These are phyloP conservation scores for Glaucidium brasilianum DNA, from an alignment of 2,113 vertebrate genomes.

Conservation along the genomic window DNA sequence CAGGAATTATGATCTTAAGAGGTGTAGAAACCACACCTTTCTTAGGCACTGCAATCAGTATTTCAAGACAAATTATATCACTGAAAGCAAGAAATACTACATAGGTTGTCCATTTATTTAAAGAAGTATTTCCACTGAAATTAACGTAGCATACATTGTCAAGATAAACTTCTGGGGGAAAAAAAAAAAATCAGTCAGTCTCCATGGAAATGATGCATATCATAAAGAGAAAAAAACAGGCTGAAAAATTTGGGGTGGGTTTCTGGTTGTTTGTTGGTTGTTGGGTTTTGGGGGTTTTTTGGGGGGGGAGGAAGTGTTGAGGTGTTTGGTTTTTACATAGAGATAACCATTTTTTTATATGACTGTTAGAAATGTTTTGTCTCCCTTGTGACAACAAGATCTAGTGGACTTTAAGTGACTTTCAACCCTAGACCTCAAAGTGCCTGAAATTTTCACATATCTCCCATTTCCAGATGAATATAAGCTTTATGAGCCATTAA, in stretches of 20 bases:
- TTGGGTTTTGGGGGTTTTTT: background rate
- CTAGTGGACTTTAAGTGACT: background rate
- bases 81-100: background rate
- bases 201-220: background rate
- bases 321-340: background rate
- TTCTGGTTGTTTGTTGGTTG: too few species aligned
- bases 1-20: background rate
- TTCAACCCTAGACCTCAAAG: background rate
- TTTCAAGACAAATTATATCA: background rate
- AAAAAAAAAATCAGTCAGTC: background rate
- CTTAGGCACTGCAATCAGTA: background rate
- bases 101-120: background rate
- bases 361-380: background rate
- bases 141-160: background rate
- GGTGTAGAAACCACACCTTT: background rate
- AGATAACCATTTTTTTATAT: background rate
- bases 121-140: background rate
- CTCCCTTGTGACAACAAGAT: background rate
- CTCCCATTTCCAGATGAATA: background rate
- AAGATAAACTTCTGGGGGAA: background rate
- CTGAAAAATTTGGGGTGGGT: background rate
- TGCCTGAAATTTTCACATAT: background rate
- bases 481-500: background rate
- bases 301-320: too few species aligned
- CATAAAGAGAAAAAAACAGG: background rate